Base-by-base conservation (phyloP, 2,797 vertebrate species). In the Limosa lapponica region DNA sequence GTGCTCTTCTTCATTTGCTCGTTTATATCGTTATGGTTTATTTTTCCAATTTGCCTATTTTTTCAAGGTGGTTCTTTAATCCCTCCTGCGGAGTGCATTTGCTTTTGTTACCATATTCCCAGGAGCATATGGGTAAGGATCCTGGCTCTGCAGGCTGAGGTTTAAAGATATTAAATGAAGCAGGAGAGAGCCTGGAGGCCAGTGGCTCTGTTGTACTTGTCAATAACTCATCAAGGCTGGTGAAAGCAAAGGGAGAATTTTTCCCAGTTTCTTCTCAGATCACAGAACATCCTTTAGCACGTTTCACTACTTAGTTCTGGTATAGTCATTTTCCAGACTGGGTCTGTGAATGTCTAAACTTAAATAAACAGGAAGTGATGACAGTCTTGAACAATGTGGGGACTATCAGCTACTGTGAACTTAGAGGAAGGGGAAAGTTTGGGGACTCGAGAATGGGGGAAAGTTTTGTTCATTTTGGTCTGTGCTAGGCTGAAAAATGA, bases 331-430 rank as follows among this genome's bases (percentile, higher is more conserved):
- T 89, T 84, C 70, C 64, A 52, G 34, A 36, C 16, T 5, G 27
- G 10, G 48, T 37, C 62, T 82, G 44, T 52, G 32, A 95, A 64
- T 5, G 1, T 27, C 54, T 51, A 52, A 82, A 75, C 37, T 16
- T 69, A 91, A 88, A 75, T 37, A 91, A 94, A 58, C 58, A 90
- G 86, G 72, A 90, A 95, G 27, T 23, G 79, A 22, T 23, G 32
- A 72, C 15, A 34, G 19, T 25, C 39, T 75, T 55, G 25, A 23
- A 37, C 69, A 78, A 41, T 55, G 55, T 44, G 24, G 34, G 66
- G 39, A 52, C 51, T 77, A 48, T 24, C n/a, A 65, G 16, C 22
- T 72, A 13, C 66, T 59, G 22, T 34, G 11, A 87, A 75, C 19
- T 39, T 13, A 62, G 69, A 25, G 6, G 27, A 92, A 65, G 8